Evolutionary conservation across 1,140 invertebrate genomes (phyloP), one percentile per base, ranked within the genome.

Genomic region (Antheraea mylitta): DNA sequence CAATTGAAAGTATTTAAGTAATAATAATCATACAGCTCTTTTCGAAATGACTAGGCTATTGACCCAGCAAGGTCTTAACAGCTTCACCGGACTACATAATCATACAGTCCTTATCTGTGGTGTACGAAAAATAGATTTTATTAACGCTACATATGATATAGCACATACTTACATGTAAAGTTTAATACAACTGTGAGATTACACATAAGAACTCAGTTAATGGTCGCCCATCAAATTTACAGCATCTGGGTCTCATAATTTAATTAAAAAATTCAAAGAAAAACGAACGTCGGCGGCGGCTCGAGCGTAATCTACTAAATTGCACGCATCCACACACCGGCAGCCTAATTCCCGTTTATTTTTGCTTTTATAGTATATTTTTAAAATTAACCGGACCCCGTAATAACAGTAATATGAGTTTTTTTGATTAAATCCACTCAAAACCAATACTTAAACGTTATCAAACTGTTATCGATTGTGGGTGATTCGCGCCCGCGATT

Each of bases 231-330:
- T 83, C 78, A 80, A 75, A 73, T 80, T 75, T 79, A 78, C 81
- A 79, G 84, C 86, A 89, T 85, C 86, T 87, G 84, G 78, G 48
- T 76, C 77, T 84, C 86, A 81, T 91, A 91, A 91, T 91, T 91
- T 88, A 90, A 91, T 91, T 91, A 90, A 91, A 91, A 91, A 90
- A 90, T 90, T 90, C 87, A 90, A 83, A 88, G 87, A 90, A 91
- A 66, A 88, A 83, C 84, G 78, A 83, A 71, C 85, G 75, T 76
- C 80, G 74, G 79, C 77, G 68, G 75, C 82, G 71, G 13, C 67
- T 18, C 30, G 11, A 30, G 68, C 70, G 83, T 86, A 89, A 90
- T 90, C 87, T 85, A 81, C 85, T 80, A 91, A 89, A 91, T 91
- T 91, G 84, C 86, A 68, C 77, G 67, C 68, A 63, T 79, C 68